Conservation (phyloP, 2,113 vertebrate species). For the Physeter macrocephalus region DNA sequence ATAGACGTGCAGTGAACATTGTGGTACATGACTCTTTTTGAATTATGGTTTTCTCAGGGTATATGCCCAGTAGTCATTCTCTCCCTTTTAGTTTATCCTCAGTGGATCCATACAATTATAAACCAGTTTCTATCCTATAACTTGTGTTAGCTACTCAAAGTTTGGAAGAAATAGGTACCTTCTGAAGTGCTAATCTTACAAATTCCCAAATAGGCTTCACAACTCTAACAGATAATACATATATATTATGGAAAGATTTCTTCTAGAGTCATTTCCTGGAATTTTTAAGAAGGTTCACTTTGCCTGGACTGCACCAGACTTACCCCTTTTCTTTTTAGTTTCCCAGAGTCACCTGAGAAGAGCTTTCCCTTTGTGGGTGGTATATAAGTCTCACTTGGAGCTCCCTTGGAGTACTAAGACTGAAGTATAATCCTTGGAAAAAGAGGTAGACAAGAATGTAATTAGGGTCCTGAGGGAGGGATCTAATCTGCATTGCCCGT, state of each 20-base stretch:
- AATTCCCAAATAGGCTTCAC: neutral
- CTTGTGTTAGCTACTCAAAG: neutral
- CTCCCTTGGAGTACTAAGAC: neutral
- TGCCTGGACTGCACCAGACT: neutral
- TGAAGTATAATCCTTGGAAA: neutral
- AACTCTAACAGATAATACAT: neutral
- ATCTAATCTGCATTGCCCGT: neutral
- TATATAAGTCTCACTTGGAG: neutral
- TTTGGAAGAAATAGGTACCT: constrained; percentile 15
- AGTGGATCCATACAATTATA: neutral
- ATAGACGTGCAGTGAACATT: too few species aligned
- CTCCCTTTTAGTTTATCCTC: neutral
- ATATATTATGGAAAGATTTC: neutral
- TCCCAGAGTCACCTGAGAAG: neutral
- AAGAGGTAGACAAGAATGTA: neutral
- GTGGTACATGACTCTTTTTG: too few species aligned
- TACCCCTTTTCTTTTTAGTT: neutral
- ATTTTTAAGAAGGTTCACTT: neutral
- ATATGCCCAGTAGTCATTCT: neutral
- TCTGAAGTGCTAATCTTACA: neutral
- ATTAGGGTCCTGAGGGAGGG: neutral
- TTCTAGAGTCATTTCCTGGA: neutral
- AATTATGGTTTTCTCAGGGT: too few species aligned
- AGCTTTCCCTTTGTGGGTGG: neutral
- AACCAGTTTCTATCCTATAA: neutral